A percentile compares a stretch with the other conserved stretches of the same genome.
phyloP scores from a whole-genome alignment of 2,113 vertebrate genomes.

The Trogon surrucura region DNA sequence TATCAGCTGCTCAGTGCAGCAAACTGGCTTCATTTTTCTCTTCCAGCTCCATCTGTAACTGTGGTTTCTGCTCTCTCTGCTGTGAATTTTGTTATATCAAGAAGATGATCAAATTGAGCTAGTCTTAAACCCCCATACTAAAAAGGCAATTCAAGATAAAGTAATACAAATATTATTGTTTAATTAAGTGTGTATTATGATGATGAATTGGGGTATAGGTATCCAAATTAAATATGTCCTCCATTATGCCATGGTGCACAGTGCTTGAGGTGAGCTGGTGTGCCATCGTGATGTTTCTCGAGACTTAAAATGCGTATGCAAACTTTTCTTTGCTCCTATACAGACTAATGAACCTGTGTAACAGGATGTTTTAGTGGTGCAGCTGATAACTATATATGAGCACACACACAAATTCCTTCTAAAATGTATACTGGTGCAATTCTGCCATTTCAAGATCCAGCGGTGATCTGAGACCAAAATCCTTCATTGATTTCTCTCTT shows the following conservation, averaged over 20 bases:
- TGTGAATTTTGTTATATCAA: background rate
- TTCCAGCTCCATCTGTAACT: background rate
- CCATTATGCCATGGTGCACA: background rate
- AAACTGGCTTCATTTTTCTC: background rate
- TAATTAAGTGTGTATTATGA: background rate
- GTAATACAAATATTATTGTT: background rate
- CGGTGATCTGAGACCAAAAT: background rate
- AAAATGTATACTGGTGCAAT: background rate
- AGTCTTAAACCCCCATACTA: background rate
- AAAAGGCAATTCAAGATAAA: background rate
- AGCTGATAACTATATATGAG: background rate
- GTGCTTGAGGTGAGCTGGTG: background rate
- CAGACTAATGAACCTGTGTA: background rate
- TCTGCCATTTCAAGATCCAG: background rate
- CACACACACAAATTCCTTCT: background rate
- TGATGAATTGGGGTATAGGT: background rate
- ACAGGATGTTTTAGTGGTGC: background rate
- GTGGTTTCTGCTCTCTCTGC: background rate
- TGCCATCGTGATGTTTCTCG: background rate
- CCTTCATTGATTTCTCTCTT: background rate
- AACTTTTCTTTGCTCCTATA: background rate
- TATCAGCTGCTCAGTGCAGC: background rate
- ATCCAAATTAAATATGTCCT: background rate
- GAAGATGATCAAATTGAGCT: background rate
- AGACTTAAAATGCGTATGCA: background rate